Conservation (phyloP, 2,113 vertebrate genomes). For the Bos indicus region DNA sequence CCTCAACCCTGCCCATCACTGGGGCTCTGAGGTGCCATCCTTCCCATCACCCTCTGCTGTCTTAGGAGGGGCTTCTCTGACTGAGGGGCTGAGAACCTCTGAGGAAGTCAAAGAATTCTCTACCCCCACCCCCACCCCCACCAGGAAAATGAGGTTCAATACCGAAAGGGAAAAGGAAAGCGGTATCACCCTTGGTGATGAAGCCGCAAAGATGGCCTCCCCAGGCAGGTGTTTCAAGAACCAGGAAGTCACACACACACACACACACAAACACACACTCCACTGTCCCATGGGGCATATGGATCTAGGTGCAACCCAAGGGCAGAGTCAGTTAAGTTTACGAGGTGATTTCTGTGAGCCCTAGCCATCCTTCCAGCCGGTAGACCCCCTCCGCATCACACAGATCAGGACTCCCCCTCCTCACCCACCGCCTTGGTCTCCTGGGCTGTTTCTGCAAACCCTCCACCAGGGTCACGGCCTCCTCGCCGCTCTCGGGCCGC, state of each 20-base stretch:
- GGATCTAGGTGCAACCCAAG: background rate
- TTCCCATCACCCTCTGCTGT: background rate
- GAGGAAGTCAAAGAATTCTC: background rate
- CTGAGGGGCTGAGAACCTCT: background rate
- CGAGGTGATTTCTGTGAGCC: background rate
- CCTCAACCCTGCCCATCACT: background rate
- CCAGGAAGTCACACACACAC: background rate
- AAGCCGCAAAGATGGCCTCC: background rate
- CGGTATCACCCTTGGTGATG: background rate
- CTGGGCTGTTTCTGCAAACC: constrained; percentile 74
- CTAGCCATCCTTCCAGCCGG: background rate
- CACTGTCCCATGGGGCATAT: background rate
- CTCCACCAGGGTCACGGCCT: constrained; percentile 74
- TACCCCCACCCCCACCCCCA: background rate
- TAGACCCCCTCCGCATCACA: constrained; percentile 66
- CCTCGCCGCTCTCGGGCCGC: constrained; percentile 71
- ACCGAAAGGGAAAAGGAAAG: background rate
- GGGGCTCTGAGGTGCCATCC: background rate
- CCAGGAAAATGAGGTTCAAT: background rate
- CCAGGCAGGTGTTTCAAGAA: background rate
- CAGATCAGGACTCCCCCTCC: constrained; percentile 75
- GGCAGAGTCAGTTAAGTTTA: background rate
- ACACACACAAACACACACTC: background rate
- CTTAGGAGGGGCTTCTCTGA: background rate
- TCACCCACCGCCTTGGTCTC: constrained; percentile 79